These are phyloP conservation scores for Macrotrachela quadricornifera DNA, from an alignment of 1,140 invertebrate genomes.

Conservation along the genomic window DNA sequence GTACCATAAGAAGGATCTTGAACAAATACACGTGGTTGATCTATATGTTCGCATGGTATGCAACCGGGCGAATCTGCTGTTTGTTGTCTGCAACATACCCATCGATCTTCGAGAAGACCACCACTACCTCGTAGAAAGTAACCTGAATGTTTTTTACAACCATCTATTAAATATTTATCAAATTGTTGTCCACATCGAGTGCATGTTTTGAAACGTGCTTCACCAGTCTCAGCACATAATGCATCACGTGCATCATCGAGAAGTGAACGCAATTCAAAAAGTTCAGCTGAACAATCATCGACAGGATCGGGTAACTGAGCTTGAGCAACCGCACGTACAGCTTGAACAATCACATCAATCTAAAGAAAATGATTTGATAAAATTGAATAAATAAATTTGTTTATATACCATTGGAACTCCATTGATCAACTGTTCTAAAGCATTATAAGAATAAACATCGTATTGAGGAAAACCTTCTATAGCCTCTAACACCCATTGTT, in stretches of 20 bases:
- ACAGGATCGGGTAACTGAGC: background rate
- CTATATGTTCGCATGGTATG: background rate
- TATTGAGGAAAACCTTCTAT: background rate
- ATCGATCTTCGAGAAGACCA: background rate
- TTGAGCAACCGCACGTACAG: background rate
- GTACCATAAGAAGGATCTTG: background rate
- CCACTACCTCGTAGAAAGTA: constrained; percentile 1
- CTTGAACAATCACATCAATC: background rate
- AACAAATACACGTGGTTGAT: background rate
- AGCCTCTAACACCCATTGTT: background rate
- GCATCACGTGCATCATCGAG: constrained; percentile 4
- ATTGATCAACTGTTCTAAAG: background rate
- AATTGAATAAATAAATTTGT: too few relatives aligned
- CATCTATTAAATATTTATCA: background rate
- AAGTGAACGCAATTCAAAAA: background rate
- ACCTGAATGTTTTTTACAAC: constrained; percentile 4
- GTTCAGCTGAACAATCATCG: constrained; percentile 1
- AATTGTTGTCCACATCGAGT: constrained; percentile 5
- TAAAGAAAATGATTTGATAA: too few relatives aligned
- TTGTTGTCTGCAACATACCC: constrained; percentile 7
- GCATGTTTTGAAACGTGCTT: background rate
- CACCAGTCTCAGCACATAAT: background rate
- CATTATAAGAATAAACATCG: background rate
- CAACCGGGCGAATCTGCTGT: background rate
- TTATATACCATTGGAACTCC: background rate